Evolutionary conservation across 2,888 invertebrate species (phyloP), one percentile per base, ranked within the genome.

Genomic region (Escarpia spicata): DNA sequence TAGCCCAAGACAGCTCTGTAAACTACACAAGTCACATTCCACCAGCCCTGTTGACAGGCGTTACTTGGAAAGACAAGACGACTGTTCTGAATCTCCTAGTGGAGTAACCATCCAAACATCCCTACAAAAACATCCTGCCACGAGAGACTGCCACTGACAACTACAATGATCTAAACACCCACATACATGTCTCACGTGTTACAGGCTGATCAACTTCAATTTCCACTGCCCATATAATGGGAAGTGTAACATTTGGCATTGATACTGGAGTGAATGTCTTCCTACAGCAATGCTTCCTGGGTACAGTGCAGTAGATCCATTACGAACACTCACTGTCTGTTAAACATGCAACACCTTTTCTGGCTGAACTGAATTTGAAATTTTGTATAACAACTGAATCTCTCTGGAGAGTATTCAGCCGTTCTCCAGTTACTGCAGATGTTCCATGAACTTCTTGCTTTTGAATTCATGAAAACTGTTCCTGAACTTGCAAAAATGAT

Each of bases 1-100:
- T 75, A 75, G n/a, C 75, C 3, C 19, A 6, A 75, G 75, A 26
- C 75, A 75, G 75, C 75, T 75, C 19, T 19, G 26, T 75, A 75
- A 75, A 75, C 19, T n/a, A 75, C 75, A 75, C 75, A 75, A 75
- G 26, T 75, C 75, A 75, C 75, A 75, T 75, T 75, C 75, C 75
- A 75, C 26, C 75, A 75, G 4, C 75, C 75, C 19, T 6, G n/a
- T 26, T 75, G 75, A 75, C 19, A 19, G 75, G 75, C n/a, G 26
- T 75, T 75, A 75, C 75, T 75, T 75, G 75, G 75, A 75, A 75
- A 75, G 75, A 75, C 75, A 75, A 75, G 75, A 75, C 4, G 75
- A 26, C 75, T 75, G 75, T 75, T 75, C 75, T n/a, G 52, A 9
- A 52, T 52, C 52, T 52, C 52, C 52, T 52, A 9, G 52, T 75